Conservation (phyloP, 2,888 invertebrate species). For the Lottia gigantea region DNA sequence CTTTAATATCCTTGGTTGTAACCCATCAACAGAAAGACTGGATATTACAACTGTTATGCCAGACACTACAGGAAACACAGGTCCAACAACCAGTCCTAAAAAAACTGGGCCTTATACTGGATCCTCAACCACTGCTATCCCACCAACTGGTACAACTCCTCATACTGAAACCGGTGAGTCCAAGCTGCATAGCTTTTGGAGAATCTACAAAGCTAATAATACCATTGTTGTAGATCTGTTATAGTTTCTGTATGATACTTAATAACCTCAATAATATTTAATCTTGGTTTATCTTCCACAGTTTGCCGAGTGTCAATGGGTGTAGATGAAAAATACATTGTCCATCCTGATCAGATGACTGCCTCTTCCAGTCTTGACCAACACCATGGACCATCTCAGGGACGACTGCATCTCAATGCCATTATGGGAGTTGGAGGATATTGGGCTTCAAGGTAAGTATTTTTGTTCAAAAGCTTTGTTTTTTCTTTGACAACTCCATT, state of each 20-base stretch:
- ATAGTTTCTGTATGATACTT: no score
- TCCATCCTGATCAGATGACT: slow-evolving; percentile 41
- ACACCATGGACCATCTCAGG: slow-evolving; percentile 31
- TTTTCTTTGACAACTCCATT: no score
- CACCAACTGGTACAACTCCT: slow-evolving; percentile 28
- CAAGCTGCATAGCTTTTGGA: no score
- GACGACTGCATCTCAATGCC: slow-evolving; percentile 40
- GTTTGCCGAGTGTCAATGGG: slow-evolving; percentile 55
- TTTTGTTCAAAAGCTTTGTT: not conserved
- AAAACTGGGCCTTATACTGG: slow-evolving; percentile 27
- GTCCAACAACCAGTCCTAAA: slow-evolving; percentile 20
- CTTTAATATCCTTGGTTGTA: slow-evolving; percentile 51
- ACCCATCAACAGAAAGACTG: slow-evolving; percentile 32
- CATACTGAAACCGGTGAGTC: no score
- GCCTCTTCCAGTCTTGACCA: slow-evolving; percentile 40
- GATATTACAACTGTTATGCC: slow-evolving; percentile 19
- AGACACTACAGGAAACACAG: slow-evolving; percentile 20
- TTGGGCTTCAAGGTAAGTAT: slow-evolving; percentile 47
- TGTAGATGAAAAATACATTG: slow-evolving; percentile 38
- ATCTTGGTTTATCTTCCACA: slow-evolving; percentile 12
- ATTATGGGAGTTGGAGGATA: slow-evolving; percentile 35
- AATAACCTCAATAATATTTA: no score
- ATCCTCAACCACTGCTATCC: slow-evolving; percentile 21
- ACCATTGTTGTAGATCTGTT: no score
- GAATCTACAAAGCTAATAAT: no score